Percentiles rank a stretch among this genome's conserved stretches.
These are phyloP conservation scores for Hydrozoanthus gracilis DNA, from an alignment of 92 coral and sea anemone genomes.

Conservation along the genomic window DNA sequence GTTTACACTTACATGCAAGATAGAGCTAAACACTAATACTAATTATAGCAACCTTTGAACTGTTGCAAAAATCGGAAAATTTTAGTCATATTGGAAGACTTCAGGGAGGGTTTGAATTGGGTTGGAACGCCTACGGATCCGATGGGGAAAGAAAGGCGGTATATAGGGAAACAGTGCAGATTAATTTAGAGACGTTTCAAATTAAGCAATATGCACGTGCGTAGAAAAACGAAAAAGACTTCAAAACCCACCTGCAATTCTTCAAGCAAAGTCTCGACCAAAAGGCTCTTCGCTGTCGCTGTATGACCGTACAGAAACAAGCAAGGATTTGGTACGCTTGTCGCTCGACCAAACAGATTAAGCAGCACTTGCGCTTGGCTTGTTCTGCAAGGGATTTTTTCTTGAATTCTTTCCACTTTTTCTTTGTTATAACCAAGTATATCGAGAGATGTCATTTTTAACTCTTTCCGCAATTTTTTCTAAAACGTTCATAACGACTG, in stretches of 20 bases:
- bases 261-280: slow-evolving; percentile 73
- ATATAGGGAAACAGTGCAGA: too few species aligned
- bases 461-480: background rate
- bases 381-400: slow-evolving; percentile 68
- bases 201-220: background rate
- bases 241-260: slow-evolving; percentile 63
- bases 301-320: slow-evolving; percentile 88
- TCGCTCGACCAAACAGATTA: slow-evolving; percentile 73
- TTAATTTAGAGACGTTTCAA: too few species aligned
- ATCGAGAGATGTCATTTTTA: slow-evolving; percentile 49
- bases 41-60: too few species aligned
- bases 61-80: too few species aligned
- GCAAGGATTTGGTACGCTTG: slow-evolving; percentile 65
- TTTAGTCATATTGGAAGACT: too few species aligned
- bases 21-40: too few species aligned
- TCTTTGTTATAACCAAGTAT: slow-evolving; percentile 38
- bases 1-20: too few species aligned
- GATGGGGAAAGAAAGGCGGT: too few species aligned
- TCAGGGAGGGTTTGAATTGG: too few species aligned
- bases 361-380: slow-evolving; percentile 70
- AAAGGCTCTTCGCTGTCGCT: slow-evolving; percentile 85
- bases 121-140: too few species aligned
- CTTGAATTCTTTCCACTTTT: slow-evolving; percentile 37
- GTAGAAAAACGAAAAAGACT: background rate
- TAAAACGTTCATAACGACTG: too few species aligned